These are phyloP conservation scores for Myripristis jacobus DNA, from an alignment of 2,797 vertebrate genomes.

Conservation along the genomic window DNA sequence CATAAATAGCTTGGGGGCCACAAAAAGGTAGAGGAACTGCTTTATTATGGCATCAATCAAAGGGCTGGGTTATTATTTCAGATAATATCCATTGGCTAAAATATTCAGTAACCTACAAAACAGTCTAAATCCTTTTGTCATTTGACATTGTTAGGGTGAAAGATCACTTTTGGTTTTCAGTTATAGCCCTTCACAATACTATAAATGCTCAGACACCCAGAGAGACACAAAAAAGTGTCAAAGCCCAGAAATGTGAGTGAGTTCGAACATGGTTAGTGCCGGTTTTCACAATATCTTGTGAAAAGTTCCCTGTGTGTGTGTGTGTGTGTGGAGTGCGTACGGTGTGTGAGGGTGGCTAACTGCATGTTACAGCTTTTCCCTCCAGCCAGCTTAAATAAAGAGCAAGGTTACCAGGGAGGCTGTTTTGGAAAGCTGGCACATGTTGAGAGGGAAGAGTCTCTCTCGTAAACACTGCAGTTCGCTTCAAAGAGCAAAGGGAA, in stretches of 20 bases:
- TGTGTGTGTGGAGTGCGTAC: conserved; percentile 2
- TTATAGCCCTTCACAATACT: neutral
- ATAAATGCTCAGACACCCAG: neutral
- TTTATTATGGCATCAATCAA: neutral
- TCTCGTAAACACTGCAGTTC: conserved; percentile 68
- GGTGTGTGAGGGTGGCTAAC: conserved; percentile 23
- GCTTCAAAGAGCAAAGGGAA: conserved; percentile 67
- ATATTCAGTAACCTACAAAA: neutral
- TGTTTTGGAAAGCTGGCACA: conserved; percentile 85
- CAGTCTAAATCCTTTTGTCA: too few species aligned
- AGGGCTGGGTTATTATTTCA: neutral
- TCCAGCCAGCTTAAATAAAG: conserved; percentile 61
- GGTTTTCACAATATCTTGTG: conserved; percentile 25
- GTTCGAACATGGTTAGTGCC: conserved; percentile 15
- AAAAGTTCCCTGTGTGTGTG: conserved; percentile 4
- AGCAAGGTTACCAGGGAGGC: conserved; percentile 76
- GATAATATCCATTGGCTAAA: neutral
- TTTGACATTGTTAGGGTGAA: too few species aligned
- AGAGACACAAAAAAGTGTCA: conserved; percentile 15
- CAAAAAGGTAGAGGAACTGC: neutral
- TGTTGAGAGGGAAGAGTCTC: conserved; percentile 68
- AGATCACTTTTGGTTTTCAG: neutral
- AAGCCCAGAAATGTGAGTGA: conserved; percentile 33
- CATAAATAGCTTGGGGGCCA: conserved; percentile 2
- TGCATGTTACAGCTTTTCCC: conserved; percentile 47